Base-by-base conservation (phyloP, 2,113 vertebrate genomes). In the Baryphthengus martii region DNA sequence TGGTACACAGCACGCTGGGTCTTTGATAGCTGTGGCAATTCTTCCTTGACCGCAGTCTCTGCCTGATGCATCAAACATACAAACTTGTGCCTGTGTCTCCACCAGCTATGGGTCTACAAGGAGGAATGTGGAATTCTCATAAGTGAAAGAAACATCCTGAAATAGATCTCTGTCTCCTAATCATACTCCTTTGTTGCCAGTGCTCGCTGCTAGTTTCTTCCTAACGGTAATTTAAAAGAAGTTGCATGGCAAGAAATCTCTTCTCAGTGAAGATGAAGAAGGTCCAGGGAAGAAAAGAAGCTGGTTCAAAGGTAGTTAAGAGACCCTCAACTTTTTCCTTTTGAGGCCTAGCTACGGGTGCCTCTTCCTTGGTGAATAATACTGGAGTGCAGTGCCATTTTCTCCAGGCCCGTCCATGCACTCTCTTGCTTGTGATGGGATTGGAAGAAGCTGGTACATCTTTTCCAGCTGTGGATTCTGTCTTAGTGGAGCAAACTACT, bases 121-220 rank as follows among this genome's bases (percentile, higher is more conserved):
- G 26, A 94, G 47, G 67, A 50, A 35, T 0, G 16, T 44, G 39
- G 61, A 66, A 29, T 68, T 92, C 39, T 80, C 4, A 1, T 14
- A 67, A 89, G 39, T 19, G 31, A 75, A 45, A 19, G 56, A 42
- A 92, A n/a, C 14, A 25, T 67, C 42, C 50, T 77, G 58, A 93
- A 70, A 66, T 5, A 45, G 28, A 50, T n/a, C 25, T 67, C n/a
- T 50, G 0, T 39, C 23, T 70, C 58, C 45, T 68, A 44, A 35
- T 3, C 2, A 4, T 18, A 0, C 0, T 70, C 77, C 26, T 39
- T 67, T 17, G 23, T n/a, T 37, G n/a, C 23, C 59, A 3, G 0
- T 42, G 5, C 20, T 91, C 19, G 9, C 10, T 52, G 23, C 33
- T 17, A 2, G 1, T 44, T 91, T 83, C 63, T 77, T 91, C 35